Conservation (phyloP, 2,797 vertebrate genomes). For the Eulemur coronatus region DNA sequence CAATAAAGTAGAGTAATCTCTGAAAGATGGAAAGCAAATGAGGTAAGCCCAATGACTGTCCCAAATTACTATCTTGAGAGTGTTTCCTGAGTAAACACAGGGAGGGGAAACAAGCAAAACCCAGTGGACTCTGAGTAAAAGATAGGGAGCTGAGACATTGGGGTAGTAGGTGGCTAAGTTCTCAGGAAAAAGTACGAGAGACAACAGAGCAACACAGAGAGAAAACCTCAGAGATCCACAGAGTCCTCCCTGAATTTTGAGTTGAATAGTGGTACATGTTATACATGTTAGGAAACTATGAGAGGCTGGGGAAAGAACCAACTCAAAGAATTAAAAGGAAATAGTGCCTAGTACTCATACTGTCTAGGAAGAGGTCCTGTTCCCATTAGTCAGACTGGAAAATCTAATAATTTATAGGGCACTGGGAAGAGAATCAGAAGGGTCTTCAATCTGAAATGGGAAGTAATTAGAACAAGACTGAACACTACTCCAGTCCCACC, state of each 20-base stretch:
- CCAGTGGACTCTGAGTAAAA: neutral
- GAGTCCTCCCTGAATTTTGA: neutral
- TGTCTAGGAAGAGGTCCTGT: neutral
- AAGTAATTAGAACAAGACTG: neutral
- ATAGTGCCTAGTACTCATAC: neutral
- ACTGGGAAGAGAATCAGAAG: neutral
- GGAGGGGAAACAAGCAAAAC: neutral
- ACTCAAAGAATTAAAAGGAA: neutral
- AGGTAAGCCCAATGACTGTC: neutral
- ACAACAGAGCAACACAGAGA: neutral
- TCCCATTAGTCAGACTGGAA: neutral
- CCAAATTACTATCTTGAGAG: neutral
- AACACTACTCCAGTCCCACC: neutral
- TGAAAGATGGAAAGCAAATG: conserved; percentile 11
- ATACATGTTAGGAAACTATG: neutral
- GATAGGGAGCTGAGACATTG: neutral
- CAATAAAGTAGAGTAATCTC: neutral
- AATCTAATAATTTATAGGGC: neutral
- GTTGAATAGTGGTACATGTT: neutral
- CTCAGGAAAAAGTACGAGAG: neutral
- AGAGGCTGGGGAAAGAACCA: neutral
- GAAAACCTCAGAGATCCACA: neutral
- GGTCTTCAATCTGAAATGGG: neutral
- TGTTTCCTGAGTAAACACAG: neutral
- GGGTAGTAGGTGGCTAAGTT: neutral